Evolutionary conservation across 1,140 invertebrate species (phyloP), one percentile per base, ranked within the genome.

Genomic region (Steinernema feltiae): DNA sequence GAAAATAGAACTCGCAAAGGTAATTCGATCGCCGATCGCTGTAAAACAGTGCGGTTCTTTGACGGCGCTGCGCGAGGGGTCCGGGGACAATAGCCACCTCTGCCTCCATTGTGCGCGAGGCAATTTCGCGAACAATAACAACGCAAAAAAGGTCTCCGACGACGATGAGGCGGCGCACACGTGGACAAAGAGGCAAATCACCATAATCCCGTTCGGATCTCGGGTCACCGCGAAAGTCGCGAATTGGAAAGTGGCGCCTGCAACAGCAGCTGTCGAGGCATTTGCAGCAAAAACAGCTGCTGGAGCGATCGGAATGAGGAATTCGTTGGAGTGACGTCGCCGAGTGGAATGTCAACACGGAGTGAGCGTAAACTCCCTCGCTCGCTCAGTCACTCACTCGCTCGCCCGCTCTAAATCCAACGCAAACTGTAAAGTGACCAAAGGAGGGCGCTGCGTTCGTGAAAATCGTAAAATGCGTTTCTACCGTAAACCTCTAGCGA

Each of bases 21-120:
- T 63, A 63, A 63, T 63, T 63, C 53, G 53, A 63, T 41, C 53
- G 53, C 2, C 24, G 53, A 27, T 7, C 24, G 53, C 53, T 63
- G 53, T 63, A 63, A 63, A 63, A 63, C 53, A 63, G 41, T 46
- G n/a, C n/a, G n/a, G n/a, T n/a, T n/a, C n/a, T n/a, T n/a, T n/a
- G n/a, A n/a, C n/a, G n/a, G n/a, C n/a, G n/a, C n/a, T 18, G 18
- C 35, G 7, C 18, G 35, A 18, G 18, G 18, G 18, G 18, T 41
- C 7, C 7, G 18, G 35, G 35, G 7, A 41, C 35, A 41, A 41
- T 41, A 41, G 35, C 18, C 35, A 7, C 35, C 35, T 7, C 35
- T 41, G 7, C 35, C 12, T 63, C 12, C 53, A 3, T 63, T 27
- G 12, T 63, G 53, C 24, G 35, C 53, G 12, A 7, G 7, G 53